phyloP scores from a whole-genome alignment of 1,140 invertebrate species.

The Zophobas morio region DNA sequence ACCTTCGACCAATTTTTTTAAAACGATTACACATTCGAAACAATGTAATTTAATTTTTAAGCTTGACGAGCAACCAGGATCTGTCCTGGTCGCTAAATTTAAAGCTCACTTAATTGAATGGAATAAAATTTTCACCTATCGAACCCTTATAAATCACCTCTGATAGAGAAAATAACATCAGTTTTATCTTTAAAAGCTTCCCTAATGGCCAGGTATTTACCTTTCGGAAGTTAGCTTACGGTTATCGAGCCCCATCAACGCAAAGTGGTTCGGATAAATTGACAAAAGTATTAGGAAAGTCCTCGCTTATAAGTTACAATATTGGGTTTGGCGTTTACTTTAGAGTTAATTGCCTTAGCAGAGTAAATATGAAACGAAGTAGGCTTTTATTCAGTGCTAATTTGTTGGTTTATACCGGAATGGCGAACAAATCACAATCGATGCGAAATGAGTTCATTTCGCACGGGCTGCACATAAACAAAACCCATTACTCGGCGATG shows the following conservation, averaged over 20 bases:
- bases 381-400: too few relatives aligned
- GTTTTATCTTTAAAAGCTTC: conserved; percentile 32
- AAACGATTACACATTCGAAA: too few relatives aligned
- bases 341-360: background rate
- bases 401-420: too few relatives aligned
- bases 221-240: conserved; percentile 4
- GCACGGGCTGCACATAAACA: too few relatives aligned
- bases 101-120: background rate
- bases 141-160: background rate
- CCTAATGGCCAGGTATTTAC: conserved; percentile 34
- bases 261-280: background rate
- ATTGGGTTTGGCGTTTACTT: background rate
- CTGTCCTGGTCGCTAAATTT: background rate
- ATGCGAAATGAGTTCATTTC: too few relatives aligned
- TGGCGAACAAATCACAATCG: too few relatives aligned
- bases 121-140: conserved; percentile 9
- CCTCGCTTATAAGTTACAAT: background rate
- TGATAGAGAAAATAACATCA: conserved; percentile 1
- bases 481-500: too few relatives aligned
- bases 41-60: background rate
- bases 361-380: too few relatives aligned
- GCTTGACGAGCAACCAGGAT: background rate
- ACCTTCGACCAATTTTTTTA: too few relatives aligned
- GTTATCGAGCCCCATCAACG: background rate
- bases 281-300: background rate